These are phyloP conservation scores for Aleiodes testaceus DNA, from an alignment of 2,888 invertebrate species.

Conservation along the genomic window DNA sequence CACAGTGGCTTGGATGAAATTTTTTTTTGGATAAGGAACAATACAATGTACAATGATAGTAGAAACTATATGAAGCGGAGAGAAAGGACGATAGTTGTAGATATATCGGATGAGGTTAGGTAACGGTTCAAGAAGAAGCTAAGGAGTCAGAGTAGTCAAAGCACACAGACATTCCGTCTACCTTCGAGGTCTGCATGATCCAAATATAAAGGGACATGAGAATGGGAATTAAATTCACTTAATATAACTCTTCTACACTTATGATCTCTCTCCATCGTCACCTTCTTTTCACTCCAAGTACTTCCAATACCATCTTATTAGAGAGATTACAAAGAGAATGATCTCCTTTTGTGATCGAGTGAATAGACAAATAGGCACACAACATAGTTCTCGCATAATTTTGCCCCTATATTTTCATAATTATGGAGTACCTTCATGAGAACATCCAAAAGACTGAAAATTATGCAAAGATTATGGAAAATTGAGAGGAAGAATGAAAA, in stretches of 20 bases:
- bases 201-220: conserved; percentile 24
- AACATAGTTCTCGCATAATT: too few relatives aligned
- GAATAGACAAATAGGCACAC: too few relatives aligned
- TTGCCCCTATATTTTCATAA: too few relatives aligned
- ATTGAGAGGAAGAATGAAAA: conserved; percentile 7
- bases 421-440: background rate
- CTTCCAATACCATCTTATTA: too few relatives aligned
- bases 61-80: conserved; percentile 25
- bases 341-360: too few relatives aligned
- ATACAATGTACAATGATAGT: too few relatives aligned
- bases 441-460: conserved; percentile 17
- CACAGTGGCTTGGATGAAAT: background rate
- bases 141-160: conserved; percentile 53
- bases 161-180: conserved; percentile 65
- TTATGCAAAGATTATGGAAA: background rate
- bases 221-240: background rate
- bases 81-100: conserved; percentile 49
- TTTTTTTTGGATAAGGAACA: too few relatives aligned
- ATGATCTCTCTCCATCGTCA: too few relatives aligned
- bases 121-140: conserved; percentile 66
- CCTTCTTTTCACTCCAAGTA: background rate
- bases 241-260: background rate
- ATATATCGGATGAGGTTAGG: conserved; percentile 62
- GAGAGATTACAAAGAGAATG: too few relatives aligned
- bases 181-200: conserved; percentile 49